Evolutionary conservation across 2,113 vertebrate species (phyloP), one percentile per base, ranked within the genome.

Genomic region (Theropithecus gelada): DNA sequence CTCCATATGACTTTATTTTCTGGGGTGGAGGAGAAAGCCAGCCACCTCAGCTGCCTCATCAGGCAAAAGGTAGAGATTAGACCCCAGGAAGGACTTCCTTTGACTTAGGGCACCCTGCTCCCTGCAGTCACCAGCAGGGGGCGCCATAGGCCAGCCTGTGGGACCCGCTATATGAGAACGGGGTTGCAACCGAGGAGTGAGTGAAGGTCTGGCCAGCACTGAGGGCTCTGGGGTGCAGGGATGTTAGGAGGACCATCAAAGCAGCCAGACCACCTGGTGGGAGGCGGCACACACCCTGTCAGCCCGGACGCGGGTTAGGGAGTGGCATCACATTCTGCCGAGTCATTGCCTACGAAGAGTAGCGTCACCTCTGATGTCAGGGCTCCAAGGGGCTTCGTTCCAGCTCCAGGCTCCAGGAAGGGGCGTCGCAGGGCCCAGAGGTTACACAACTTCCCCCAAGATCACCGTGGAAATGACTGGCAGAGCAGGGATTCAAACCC

Each of bases 351-450:
- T 6, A 43, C 27, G 50, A 48, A 43, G 80, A 38, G 79, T 64
- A 40, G 50, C 70, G 88, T 97, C 96, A 95, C 82, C 64, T 93
- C 94, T 97, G 93, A 94, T 85, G 96, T 97, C 93, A 94, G 76
- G 72, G 45, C 59, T 80, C 22, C 81, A 17, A 17, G 70, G 84
- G 75, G 64, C 87, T 81, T 76, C 45, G 48, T 81, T 89, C 64
- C 84, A 90, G 84, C 66, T 27, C 61, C 4, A 32, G 16, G 32
- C 88, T 95, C 79, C 94, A 76, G 89, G 84, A 94, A 96, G 59
- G 57, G 68, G 89, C 48, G 45, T 92, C 40, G 8, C 8, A 43
- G 92, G 48, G 70, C 89, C 6, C 72, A 40, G 70, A 72, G 84
- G 76, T 95, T 88, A 57, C 76, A 40, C 94, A 88, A 93, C 76